Conservation (phyloP, 2,888 invertebrate genomes). For the Geophilus truncorum region DNA sequence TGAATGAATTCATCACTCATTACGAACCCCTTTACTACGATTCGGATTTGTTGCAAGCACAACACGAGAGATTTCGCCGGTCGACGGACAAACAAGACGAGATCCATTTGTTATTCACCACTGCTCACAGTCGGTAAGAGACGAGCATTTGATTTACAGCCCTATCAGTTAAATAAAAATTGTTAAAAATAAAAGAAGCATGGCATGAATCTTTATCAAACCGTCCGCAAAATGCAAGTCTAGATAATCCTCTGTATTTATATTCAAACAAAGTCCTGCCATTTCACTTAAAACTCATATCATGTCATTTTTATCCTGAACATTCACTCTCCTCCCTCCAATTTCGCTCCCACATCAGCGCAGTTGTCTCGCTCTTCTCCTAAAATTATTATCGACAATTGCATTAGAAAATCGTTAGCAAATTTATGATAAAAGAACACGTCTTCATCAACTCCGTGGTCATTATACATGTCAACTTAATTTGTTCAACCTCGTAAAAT, state of each 20-base stretch:
- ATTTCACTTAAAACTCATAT: background rate
- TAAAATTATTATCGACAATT: constrained; percentile 22
- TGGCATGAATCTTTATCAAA: background rate
- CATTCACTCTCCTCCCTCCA: background rate
- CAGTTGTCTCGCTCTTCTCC: background rate
- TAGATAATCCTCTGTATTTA: background rate
- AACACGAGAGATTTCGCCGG: constrained; percentile 52
- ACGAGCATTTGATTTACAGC: constrained; percentile 19
- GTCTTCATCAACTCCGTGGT: constrained; percentile 20
- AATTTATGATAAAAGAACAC: constrained; percentile 22
- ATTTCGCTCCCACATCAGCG: background rate
- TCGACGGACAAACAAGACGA: constrained; percentile 49
- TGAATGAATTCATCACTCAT: constrained; percentile 72
- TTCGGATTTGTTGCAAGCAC: constrained; percentile 50
- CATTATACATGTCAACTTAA: constrained; percentile 25
- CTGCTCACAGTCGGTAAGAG: constrained; percentile 61
- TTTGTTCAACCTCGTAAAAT: constrained; percentile 22
- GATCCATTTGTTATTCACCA: constrained; percentile 58
- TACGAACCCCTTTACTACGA: constrained; percentile 75
- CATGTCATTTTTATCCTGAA: background rate
- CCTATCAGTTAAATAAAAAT: background rate
- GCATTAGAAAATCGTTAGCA: constrained; percentile 24
- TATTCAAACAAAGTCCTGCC: background rate
- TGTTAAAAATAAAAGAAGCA: constrained; percentile 8
- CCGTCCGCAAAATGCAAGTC: background rate